Conservation (phyloP, 1,140 invertebrate genomes). For the Drosophila novamexicana region DNA sequence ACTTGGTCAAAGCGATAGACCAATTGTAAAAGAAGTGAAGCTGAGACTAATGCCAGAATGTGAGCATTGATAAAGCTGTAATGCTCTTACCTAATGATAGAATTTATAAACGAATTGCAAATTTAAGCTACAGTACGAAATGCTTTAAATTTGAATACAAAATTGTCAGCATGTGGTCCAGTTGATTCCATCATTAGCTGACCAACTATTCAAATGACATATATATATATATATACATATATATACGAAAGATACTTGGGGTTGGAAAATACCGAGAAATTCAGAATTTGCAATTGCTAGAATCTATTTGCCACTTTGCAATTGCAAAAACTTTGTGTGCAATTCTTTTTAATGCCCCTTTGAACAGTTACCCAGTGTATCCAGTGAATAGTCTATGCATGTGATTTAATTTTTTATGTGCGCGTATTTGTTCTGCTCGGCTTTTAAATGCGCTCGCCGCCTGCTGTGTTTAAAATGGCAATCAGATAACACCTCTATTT, state of each 20-base stretch:
- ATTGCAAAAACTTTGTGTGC: slow-evolving; percentile 16
- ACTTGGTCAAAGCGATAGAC: slow-evolving; percentile 29
- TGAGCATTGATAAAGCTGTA: slow-evolving; percentile 14
- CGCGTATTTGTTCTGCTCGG: slow-evolving; percentile 60
- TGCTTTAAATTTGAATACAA: not conserved
- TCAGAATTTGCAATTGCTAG: slow-evolving; percentile 3
- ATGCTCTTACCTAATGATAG: slow-evolving; percentile 42
- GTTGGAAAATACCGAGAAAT: not conserved
- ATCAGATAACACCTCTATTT: slow-evolving; percentile 75
- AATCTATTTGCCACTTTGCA: slow-evolving; percentile 3
- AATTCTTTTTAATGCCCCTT: slow-evolving; percentile 8
- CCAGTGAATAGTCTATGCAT: slow-evolving; percentile 46
- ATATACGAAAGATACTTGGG: not conserved
- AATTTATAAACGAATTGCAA: not conserved
- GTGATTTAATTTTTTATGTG: slow-evolving; percentile 48
- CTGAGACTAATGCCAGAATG: slow-evolving; percentile 10
- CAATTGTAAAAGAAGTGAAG: slow-evolving; percentile 39
- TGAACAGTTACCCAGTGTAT: not conserved
- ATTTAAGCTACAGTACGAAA: not conserved
- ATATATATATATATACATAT: not conserved
- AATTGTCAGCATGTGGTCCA: no score
- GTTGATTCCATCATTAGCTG: not conserved
- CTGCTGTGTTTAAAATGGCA: slow-evolving; percentile 76
- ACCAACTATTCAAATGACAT: not conserved
- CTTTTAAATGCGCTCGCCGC: slow-evolving; percentile 54